phyloP scores from a whole-genome alignment of 2,797 vertebrate species.

The Oreortyx pictus region DNA sequence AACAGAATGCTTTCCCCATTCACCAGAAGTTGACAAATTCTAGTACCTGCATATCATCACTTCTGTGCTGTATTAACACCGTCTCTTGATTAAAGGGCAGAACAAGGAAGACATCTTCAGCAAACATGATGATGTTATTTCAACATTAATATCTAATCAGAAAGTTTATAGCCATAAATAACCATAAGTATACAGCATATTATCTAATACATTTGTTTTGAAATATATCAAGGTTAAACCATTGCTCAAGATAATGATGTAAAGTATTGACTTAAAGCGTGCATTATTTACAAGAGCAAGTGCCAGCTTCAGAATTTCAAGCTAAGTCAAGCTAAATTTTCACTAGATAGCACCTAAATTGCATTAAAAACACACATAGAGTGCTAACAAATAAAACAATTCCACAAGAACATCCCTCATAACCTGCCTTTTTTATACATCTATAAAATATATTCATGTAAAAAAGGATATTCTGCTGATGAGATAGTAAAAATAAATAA shows the following conservation, averaged over 20 bases:
- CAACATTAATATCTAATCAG: constrained; percentile 64
- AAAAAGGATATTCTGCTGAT: constrained; percentile 51
- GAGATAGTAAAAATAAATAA: constrained; percentile 67
- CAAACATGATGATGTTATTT: constrained; percentile 46
- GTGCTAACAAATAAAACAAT: constrained; percentile 56
- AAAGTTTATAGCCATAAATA: constrained; percentile 68
- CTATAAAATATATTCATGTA: constrained; percentile 30
- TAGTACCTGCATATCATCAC: background rate
- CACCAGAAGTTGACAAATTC: constrained; percentile 18
- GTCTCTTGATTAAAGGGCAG: constrained; percentile 39
- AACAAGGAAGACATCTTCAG: constrained; percentile 48
- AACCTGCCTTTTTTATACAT: constrained; percentile 34
- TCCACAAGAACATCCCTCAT: constrained; percentile 32
- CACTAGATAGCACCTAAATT: constrained; percentile 18
- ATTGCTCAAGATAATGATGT: constrained; percentile 56
- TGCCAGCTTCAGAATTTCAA: constrained; percentile 10
- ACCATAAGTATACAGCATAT: constrained; percentile 27
- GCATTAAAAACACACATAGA: constrained; percentile 54
- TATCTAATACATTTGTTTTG: constrained; percentile 44
- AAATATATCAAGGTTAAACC: constrained; percentile 57
- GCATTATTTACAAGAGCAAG: constrained; percentile 66
- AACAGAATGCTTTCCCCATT: background rate
- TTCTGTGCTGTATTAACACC: background rate
- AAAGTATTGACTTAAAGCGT: constrained; percentile 43
- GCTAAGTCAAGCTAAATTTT: background rate